Evolutionary conservation across 2,113 vertebrate genomes (phyloP), one percentile per base, ranked within the genome.

Genomic region (Clinocottus analis): DNA sequence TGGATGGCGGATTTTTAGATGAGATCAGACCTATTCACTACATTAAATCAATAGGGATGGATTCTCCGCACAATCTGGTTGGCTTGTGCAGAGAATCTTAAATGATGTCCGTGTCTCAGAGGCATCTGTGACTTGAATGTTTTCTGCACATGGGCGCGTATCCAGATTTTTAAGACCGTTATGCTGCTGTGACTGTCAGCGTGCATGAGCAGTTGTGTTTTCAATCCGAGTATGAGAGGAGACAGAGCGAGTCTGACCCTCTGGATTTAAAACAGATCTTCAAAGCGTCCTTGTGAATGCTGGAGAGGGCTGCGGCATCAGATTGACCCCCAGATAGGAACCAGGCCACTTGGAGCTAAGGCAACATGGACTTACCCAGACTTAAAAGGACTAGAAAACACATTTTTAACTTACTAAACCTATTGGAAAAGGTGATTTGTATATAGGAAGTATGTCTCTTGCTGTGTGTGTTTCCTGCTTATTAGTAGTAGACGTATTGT

Each of bases 191-290:
- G 59, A 35, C 41, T 55, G 72, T 58, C 63, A 65, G 69, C 17
- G 41, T 64, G 62, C 47, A 0, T 49, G 59, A 58, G 66, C 75
- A 71, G 78, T 76, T 90, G 69, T 85, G 72, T 79, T 85, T 89
- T 85, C 70, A 82, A 77, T 84, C 77, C 67, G 35, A 69, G 76
- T 80, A 77, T 68, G 85, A 86, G 79, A 87, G 72, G 71, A 73
- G 74, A 72, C 71, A 47, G 65, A 66, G 23, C 41, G 29, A 83
- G 77, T 77, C 75, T 78, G 78, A 80, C 68, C 63, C 45, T 55
- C 72, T 56, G 60, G 87, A 91, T 91, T 86, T 81, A 83, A 92
- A 89, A 84, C 90, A 88, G 90, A 70, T 84, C 83, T 79, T 83
- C 70, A 78, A 87, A 91, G 80, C 61, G 33, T 64, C 64, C 55